Evolutionary conservation across 1,140 invertebrate species (phyloP), one percentile per base, ranked within the genome.

Genomic region (Harlomillsia oculata): DNA sequence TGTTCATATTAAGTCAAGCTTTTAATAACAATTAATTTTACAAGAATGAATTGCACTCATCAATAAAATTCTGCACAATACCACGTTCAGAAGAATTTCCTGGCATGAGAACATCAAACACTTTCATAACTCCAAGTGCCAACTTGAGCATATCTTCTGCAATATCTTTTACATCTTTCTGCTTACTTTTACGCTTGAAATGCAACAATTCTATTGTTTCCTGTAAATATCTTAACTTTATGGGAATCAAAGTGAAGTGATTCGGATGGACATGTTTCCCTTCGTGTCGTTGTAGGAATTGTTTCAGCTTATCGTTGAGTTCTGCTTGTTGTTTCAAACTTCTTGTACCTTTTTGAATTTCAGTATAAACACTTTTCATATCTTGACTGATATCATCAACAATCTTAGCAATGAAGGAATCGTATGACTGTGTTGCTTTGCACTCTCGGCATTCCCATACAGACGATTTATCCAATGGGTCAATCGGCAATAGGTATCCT

Each of bases 161-260:
- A 2, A 16, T 48, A 21, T 23, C 6, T 6, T 29, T 32, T 48
- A 20, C 45, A 48, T 48, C 36, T 48, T 48, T 1, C 5, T 30
- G 14, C 20, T n/a, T 0, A 32, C 30, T 29, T 45, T 20, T 18
- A 9, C 11, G 34, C 16, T 11, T 20, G 29, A 16, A 45, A 11
- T 29, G 14, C 43, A 32, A 34, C 3, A 48, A 32, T 18, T 48
- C 45, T 21, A 20, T 21, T 6, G 28, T 48, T 48, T 48, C 45
- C 23, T 48, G 45, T 11, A 48, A 21, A 21, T 48, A 9, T 18
- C 45, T 48, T 21, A 48, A 9, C 28, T 55, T 55, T 18, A 46
- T 32, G 20, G 53, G 53, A 2, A 55, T 29, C 9, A 55, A 6
- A 6, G 53, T 44, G 28, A 34, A 55, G n/a, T 55, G 53, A 34